Evolutionary conservation across 2,888 invertebrate species (phyloP).

Genomic region (Spisula subtruncata): DNA sequence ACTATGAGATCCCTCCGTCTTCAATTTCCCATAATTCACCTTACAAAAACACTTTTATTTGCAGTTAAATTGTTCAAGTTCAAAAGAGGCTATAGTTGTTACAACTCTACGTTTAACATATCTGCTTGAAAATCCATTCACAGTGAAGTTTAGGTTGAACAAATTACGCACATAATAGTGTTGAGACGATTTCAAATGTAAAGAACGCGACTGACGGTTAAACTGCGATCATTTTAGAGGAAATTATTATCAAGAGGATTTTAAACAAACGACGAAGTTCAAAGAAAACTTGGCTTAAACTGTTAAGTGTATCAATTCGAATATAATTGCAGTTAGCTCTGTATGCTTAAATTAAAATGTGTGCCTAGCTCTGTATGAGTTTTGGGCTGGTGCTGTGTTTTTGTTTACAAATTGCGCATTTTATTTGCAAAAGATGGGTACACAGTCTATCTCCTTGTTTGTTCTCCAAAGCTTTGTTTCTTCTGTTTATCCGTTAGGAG

Average conservation of each 20-base stretch:
- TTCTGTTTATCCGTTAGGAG: conserved; percentile 40
- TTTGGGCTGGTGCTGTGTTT: conserved; percentile 40
- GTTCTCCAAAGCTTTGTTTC: conserved; percentile 47
- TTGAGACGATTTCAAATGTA: not conserved
- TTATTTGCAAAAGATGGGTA: conserved; percentile 52
- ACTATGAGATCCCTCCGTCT: not conserved
- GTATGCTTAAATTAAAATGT: not conserved
- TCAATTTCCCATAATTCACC: conserved; percentile 20
- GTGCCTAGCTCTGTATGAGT: conserved; percentile 27
- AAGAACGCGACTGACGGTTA: not conserved
- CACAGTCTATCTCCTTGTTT: conserved; percentile 62
- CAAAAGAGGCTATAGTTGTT: not conserved
- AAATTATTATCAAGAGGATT: not conserved
- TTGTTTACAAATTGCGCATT: conserved; percentile 66
- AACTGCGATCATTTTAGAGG: not conserved
- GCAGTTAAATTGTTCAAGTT: conserved; percentile 32
- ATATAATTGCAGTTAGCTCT: conserved; percentile 18
- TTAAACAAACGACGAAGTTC: not conserved
- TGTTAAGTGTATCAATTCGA: not conserved
- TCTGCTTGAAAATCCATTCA: conserved; percentile 10
- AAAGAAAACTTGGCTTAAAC: not conserved
- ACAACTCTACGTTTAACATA: not conserved
- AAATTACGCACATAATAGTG: conserved; percentile 18
- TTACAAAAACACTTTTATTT: conserved; percentile 30
- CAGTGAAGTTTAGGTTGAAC: conserved; percentile 1